These are phyloP conservation scores for Lamproptera curius DNA, from an alignment of 2,888 invertebrate genomes.

Conservation along the genomic window DNA sequence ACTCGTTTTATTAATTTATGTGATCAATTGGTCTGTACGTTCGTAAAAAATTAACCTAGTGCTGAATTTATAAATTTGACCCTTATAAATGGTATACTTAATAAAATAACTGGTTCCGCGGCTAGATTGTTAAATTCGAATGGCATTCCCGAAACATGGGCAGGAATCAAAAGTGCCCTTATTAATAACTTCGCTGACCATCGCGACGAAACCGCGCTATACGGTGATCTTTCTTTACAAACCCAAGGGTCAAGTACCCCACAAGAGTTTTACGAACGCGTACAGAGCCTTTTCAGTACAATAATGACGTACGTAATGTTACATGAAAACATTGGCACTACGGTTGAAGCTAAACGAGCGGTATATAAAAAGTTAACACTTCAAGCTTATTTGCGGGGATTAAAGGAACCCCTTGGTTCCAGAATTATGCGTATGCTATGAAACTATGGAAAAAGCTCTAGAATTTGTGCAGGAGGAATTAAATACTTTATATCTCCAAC, in stretches of 20 bases:
- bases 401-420: conserved; percentile 1
- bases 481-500: not conserved
- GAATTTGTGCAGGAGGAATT: conserved; percentile 2
- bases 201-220: conserved; percentile 28
- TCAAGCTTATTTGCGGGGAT: conserved; percentile 2
- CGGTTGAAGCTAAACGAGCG: conserved; percentile 1
- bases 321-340: not conserved
- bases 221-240: conserved; percentile 26
- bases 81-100: conserved; percentile 22
- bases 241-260: conserved; percentile 14
- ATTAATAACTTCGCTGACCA: conserved; percentile 30
- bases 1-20: too few species aligned
- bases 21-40: too few species aligned
- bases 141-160: conserved; percentile 29
- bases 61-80: not conserved
- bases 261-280: not conserved
- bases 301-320: conserved; percentile 3
- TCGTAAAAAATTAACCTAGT: too few species aligned
- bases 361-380: conserved; percentile 2
- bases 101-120: conserved; percentile 27
- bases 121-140: conserved; percentile 29
- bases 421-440: conserved; percentile 1
- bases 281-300: not conserved
- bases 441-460: conserved; percentile 1
- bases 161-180: conserved; percentile 24